Conservation (phyloP, 2,888 invertebrate genomes). For the Deladenus siricidicola region DNA sequence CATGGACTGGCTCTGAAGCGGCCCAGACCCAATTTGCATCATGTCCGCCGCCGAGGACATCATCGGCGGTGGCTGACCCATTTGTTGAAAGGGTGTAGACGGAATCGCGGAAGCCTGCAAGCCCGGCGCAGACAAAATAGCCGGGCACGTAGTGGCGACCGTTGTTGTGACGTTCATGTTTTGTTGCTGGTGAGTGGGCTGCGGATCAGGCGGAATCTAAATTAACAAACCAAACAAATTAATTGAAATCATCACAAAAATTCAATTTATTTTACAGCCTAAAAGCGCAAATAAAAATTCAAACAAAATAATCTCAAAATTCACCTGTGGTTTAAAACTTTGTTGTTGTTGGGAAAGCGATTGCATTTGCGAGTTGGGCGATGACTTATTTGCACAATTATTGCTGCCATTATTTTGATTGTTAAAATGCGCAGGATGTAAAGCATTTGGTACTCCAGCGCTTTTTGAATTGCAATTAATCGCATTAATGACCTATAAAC, state of each 20-base stretch:
- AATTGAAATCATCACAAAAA: background rate
- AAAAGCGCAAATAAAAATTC: too few species aligned
- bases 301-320: background rate
- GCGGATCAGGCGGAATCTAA: conserved; percentile 35
- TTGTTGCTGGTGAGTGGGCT: conserved; percentile 36
- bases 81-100: background rate
- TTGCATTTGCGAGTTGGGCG: conserved; percentile 11
- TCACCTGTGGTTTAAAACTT: conserved; percentile 24
- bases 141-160: conserved; percentile 17
- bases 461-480: conserved; percentile 52
- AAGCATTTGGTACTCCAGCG: conserved; percentile 46
- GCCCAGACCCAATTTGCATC: background rate
- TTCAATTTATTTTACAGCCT: too few species aligned
- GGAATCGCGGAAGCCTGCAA: conserved; percentile 35
- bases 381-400: conserved; percentile 17
- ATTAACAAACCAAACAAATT: conserved; percentile 3
- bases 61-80: conserved; percentile 19
- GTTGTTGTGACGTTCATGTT: background rate
- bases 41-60: background rate
- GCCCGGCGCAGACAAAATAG: conserved; percentile 31
- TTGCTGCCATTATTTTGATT: conserved; percentile 1
- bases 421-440: conserved; percentile 35
- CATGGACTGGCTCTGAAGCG: background rate
- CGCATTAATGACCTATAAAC: conserved; percentile 41
- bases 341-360: conserved; percentile 3